These are phyloP conservation scores for Ophion slaviceki DNA, from an alignment of 2,888 invertebrate species.

Conservation along the genomic window DNA sequence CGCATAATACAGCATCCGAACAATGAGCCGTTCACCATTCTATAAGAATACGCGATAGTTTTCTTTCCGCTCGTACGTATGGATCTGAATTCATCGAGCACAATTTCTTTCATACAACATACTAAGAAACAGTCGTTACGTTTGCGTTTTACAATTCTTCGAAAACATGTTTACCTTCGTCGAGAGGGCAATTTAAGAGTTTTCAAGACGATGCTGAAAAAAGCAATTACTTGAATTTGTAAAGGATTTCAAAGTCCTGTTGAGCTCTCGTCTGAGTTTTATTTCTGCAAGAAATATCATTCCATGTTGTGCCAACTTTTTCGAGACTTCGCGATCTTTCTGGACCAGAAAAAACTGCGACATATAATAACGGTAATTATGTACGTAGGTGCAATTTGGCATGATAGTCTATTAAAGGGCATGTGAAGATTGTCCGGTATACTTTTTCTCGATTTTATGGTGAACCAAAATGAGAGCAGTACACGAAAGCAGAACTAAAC, in stretches of 20 bases:
- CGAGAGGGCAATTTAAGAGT: not conserved
- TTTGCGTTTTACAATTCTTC: not conserved
- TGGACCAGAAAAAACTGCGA: not conserved
- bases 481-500: conserved; percentile 18
- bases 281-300: not conserved
- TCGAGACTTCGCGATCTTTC: not conserved
- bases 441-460: not conserved
- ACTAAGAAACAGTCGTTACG: no score
- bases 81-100: not conserved
- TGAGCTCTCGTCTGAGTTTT: not conserved
- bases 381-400: not conserved
- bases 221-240: not conserved
- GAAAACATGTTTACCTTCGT: not conserved
- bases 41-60: not conserved
- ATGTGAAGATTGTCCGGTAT: not conserved
- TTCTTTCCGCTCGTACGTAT: not conserved
- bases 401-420: not conserved
- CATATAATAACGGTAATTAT: not conserved
- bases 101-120: not conserved
- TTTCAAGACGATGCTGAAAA: not conserved
- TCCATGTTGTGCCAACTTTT: not conserved
- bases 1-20: not conserved
- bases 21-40: conserved; percentile 1
- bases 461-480: conserved; percentile 30
- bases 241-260: not conserved